Percentiles rank a stretch among this genome's conserved stretches.
Conservation (phyloP, 2,113 vertebrate genomes). For the Mugil cephalus region DNA sequence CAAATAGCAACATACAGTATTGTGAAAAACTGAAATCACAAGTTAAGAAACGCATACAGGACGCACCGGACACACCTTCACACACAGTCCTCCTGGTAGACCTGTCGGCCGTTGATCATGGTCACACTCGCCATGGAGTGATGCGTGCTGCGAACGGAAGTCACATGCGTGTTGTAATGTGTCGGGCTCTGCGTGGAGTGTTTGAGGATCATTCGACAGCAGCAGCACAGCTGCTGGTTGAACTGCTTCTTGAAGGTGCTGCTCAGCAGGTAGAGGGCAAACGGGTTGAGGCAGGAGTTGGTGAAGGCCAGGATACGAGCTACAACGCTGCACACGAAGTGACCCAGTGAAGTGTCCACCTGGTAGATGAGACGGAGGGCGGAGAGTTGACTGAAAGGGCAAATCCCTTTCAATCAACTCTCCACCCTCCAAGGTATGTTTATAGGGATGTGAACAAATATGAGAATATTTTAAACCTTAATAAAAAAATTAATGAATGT, state of each 20-base stretch:
- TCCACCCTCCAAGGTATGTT: too few relatives aligned
- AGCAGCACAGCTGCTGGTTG: constrained; percentile 93
- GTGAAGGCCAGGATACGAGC: constrained; percentile 95
- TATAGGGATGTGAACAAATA: too few relatives aligned
- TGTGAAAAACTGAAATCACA: not conserved
- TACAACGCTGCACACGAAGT: constrained; percentile 90
- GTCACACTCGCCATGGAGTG: constrained; percentile 90
- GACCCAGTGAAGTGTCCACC: constrained; percentile 93
- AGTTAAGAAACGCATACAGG: not conserved
- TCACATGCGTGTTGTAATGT: constrained; percentile 87
- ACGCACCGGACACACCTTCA: constrained; percentile 50
- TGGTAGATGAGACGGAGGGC: constrained; percentile 43
- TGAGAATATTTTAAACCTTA: too few relatives aligned
- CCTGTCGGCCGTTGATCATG: constrained; percentile 87
- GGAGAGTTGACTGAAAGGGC: too few relatives aligned
- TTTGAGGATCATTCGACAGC: constrained; percentile 76
- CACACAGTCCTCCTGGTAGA: constrained; percentile 85
- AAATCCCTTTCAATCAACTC: too few relatives aligned
- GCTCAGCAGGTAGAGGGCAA: constrained; percentile 96
- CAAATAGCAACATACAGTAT: too few relatives aligned
- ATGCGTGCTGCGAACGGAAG: constrained; percentile 92
- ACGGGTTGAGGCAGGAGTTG: constrained; percentile 96
- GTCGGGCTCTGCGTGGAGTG: constrained; percentile 81
- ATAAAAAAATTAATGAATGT: too few relatives aligned
- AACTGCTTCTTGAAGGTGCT: constrained; percentile 96